Percentiles rank a stretch among this genome's conserved stretches.
phyloP scores from a whole-genome alignment of 2,888 invertebrate species.

The Teleogryllus oceanicus region DNA sequence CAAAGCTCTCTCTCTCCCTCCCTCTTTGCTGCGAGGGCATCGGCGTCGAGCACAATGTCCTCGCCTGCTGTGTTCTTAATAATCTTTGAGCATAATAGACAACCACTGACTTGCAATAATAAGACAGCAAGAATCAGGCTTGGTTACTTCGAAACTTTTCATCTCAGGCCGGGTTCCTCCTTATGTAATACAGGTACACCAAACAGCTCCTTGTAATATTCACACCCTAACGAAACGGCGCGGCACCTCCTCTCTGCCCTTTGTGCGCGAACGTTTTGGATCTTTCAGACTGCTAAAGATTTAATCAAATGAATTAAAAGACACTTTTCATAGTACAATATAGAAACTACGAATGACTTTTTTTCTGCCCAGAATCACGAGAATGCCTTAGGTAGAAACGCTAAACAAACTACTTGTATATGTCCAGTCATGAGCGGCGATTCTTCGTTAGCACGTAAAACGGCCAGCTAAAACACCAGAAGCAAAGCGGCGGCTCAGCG shows the following conservation, averaged over 20 bases:
- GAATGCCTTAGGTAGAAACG: background rate
- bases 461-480: too few species aligned
- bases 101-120: conserved; percentile 50
- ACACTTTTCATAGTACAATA: too few species aligned
- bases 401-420: background rate
- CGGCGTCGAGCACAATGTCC: conserved; percentile 19
- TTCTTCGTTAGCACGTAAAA: too few species aligned
- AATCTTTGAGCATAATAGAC: conserved; percentile 49
- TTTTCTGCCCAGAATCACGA: background rate
- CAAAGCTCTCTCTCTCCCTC: conserved; percentile 21
- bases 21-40: background rate
- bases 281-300: conserved; percentile 19
- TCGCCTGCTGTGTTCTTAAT: conserved; percentile 49
- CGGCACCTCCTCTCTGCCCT: too few species aligned
- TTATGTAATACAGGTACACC: too few species aligned
- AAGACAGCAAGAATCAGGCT: background rate
- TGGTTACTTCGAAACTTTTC: too few species aligned
- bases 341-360: background rate
- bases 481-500: too few species aligned
- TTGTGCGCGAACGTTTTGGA: too few species aligned
- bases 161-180: too few species aligned
- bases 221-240: too few species aligned
- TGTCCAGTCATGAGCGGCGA: background rate
- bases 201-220: too few species aligned
- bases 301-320: too few species aligned